phyloP scores from a whole-genome alignment of 2,113 vertebrate species.

The Antidorcas marsupialis region DNA sequence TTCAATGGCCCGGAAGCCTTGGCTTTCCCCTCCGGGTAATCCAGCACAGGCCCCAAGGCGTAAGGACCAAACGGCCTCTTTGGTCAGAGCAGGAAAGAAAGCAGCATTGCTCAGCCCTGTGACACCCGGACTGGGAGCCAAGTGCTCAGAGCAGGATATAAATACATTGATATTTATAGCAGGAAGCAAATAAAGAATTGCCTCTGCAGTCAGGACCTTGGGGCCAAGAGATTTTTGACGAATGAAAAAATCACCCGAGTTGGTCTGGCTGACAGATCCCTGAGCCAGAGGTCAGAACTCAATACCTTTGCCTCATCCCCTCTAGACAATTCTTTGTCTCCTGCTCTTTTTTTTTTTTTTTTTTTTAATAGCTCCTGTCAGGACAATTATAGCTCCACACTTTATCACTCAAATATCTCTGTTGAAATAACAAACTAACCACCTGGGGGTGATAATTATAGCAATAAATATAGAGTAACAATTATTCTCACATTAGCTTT shows the following conservation, averaged over 20 bases:
- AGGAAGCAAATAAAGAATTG: neutral
- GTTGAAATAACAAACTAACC: slow-evolving; percentile 40
- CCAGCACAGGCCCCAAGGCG: neutral
- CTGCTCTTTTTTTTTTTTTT: neutral
- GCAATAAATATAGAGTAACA: slow-evolving; percentile 40
- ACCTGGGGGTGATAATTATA: slow-evolving; percentile 6
- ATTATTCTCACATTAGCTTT: slow-evolving; percentile 37
- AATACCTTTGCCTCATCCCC: rapidly evolving
- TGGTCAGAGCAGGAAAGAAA: neutral
- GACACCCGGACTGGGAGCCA: too few relatives aligned
- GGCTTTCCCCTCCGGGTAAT: neutral
- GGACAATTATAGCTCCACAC: neutral
- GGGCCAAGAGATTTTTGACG: neutral
- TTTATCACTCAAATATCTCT: neutral
- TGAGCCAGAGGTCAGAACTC: neutral
- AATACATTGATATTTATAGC: neutral
- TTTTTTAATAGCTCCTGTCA: neutral
- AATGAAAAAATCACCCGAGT: neutral
- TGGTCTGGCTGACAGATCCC: neutral
- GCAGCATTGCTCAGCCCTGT: neutral
- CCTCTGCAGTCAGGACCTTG: neutral
- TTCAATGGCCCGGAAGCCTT: neutral
- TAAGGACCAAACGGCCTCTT: neutral
- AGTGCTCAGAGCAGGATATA: neutral
- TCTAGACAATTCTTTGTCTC: neutral